Conservation (phyloP, 2,113 vertebrate species). For the Hippotragus niger region DNA sequence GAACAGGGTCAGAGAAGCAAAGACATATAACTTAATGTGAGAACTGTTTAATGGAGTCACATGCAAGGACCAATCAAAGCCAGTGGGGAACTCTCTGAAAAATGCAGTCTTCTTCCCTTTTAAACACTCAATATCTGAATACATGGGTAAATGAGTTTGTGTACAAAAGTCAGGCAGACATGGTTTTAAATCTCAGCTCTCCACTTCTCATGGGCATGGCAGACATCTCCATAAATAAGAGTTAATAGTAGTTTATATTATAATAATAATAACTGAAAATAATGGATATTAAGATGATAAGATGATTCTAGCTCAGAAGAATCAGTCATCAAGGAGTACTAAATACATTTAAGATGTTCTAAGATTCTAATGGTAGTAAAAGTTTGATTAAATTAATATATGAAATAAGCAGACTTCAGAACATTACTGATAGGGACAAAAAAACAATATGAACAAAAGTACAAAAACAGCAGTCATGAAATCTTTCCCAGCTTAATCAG, state of each 20-base stretch:
- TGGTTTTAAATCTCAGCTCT: neutral
- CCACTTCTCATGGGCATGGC: neutral
- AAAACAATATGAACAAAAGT: neutral
- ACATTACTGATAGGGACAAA: neutral
- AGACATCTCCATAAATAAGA: neutral
- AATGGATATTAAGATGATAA: neutral
- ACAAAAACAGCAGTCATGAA: neutral
- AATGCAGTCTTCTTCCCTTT: too few species aligned
- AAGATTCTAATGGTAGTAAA: neutral
- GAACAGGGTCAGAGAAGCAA: neutral
- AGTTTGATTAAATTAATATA: neutral
- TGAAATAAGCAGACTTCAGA: neutral
- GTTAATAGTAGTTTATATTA: neutral
- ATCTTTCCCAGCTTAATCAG: neutral
- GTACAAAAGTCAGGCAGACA: neutral
- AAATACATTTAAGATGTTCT: neutral
- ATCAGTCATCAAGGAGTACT: neutral
- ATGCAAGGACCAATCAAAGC: accelerated
- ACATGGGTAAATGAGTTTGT: neutral
- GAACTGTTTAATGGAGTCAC: neutral
- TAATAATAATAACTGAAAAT: neutral
- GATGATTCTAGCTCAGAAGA: neutral
- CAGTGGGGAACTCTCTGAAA: neutral
- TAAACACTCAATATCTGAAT: neutral
- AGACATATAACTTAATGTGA: neutral